Conservation (phyloP, 2,797 vertebrate species). For the Acanthornis magna region DNA sequence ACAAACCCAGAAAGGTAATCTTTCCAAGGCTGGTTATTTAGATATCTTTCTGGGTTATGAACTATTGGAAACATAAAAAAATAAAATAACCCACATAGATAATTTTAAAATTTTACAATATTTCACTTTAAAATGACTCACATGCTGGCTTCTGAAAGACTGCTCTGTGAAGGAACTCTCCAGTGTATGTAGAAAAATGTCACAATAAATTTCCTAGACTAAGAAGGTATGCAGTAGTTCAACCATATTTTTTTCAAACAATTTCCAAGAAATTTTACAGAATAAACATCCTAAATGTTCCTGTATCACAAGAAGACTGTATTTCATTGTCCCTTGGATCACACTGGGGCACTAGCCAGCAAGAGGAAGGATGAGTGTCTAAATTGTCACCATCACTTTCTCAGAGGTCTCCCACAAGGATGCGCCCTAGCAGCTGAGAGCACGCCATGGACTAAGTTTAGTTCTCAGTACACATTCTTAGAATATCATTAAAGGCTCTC, state of each 20-base stretch:
- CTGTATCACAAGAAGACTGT: not conserved
- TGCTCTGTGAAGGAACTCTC: not conserved
- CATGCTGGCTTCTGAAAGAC: not conserved
- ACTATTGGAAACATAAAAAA: not conserved
- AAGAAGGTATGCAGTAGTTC: not conserved
- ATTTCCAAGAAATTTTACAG: not conserved
- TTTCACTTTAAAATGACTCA: not conserved
- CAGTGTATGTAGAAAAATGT: rapidly evolving
- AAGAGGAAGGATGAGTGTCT: not conserved
- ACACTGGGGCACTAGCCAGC: not conserved
- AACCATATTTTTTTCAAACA: not conserved
- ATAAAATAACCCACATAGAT: not conserved
- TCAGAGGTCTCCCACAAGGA: not conserved
- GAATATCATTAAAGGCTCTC: not conserved
- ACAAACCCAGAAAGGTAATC: not conserved
- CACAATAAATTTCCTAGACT: not conserved
- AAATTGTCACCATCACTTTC: not conserved
- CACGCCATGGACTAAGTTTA: not conserved
- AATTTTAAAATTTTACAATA: not conserved
- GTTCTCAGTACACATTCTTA: not conserved
- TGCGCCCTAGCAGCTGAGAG: not conserved
- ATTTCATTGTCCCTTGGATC: not conserved
- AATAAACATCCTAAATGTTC: not conserved
- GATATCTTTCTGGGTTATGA: not conserved
- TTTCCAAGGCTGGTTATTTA: not conserved